phyloP scores from a whole-genome alignment of 2,113 vertebrate species.

The Entelurus aequoreus region DNA sequence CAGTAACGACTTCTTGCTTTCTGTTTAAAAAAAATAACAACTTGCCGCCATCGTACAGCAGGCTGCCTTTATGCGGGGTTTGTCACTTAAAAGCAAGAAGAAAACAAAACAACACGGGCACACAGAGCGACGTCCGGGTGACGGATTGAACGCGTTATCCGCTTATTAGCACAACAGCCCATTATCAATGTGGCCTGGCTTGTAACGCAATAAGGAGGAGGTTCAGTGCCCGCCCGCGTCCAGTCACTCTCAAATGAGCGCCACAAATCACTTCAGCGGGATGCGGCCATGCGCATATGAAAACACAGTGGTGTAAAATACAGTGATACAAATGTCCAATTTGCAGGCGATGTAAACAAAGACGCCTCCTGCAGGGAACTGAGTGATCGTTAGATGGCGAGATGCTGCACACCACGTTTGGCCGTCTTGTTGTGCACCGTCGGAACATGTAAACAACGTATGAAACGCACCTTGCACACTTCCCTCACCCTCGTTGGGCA shows the following conservation, averaged over 20 bases:
- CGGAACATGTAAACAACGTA: slow-evolving; percentile 49
- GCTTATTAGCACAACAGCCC: slow-evolving; percentile 71
- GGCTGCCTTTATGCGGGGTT: slow-evolving; percentile 16
- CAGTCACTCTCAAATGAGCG: slow-evolving; percentile 70
- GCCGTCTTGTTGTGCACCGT: slow-evolving; percentile 3
- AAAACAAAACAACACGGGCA: slow-evolving; percentile 28
- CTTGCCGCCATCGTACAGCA: slow-evolving; percentile 23
- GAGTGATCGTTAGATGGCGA: slow-evolving; percentile 62
- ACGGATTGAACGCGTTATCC: slow-evolving; percentile 70
- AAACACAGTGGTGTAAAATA: too few relatives aligned
- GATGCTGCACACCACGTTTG: slow-evolving; percentile 27
- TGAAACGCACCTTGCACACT: slow-evolving; percentile 10
- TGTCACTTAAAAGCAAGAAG: slow-evolving; percentile 54
- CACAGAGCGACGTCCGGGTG: slow-evolving; percentile 38
- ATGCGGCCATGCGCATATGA: slow-evolving; percentile 67
- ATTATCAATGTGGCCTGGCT: slow-evolving; percentile 65
- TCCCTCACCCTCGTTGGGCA: slow-evolving; percentile 13
- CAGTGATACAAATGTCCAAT: too few relatives aligned
- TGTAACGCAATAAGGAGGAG: slow-evolving; percentile 65
- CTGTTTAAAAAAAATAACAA: slow-evolving; percentile 12
- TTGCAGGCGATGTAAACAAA: slow-evolving; percentile 52
- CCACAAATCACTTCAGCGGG: slow-evolving; percentile 68
- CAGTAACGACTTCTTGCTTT: slow-evolving; percentile 46
- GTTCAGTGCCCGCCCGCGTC: slow-evolving; percentile 60
- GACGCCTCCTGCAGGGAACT: slow-evolving; percentile 51